phyloP scores from a whole-genome alignment of 1,140 invertebrate species.

The Drosophila kepulauana region DNA sequence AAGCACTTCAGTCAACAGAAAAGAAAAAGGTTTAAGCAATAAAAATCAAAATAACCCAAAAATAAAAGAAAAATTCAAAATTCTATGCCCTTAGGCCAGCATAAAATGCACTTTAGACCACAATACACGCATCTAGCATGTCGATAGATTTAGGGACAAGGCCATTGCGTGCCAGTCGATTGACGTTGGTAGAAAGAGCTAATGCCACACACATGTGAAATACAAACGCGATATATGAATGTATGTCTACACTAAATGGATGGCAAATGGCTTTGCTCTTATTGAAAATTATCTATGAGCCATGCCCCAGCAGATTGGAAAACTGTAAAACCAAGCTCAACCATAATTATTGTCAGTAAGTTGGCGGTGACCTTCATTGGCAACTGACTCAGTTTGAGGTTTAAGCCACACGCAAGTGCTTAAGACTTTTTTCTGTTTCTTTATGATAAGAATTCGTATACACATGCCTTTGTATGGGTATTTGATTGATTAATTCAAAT shows the following conservation, averaged over 20 bases:
- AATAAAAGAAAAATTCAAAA: conserved; percentile 11
- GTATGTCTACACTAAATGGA: conserved; percentile 20
- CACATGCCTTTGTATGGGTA: conserved; percentile 17
- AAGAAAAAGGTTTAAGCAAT: conserved; percentile 6
- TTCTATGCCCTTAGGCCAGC: conserved; percentile 46
- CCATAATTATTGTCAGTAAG: conserved; percentile 74
- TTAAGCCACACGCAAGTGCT: conserved; percentile 49
- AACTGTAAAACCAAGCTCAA: conserved; percentile 64
- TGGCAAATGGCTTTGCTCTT: conserved; percentile 47
- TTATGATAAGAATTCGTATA: conserved; percentile 53
- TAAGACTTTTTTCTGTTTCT: conserved; percentile 12
- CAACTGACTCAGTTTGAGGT: conserved; percentile 47
- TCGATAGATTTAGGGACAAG: conserved; percentile 43
- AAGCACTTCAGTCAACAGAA: conserved; percentile 16
- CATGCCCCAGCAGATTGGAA: conserved; percentile 53
- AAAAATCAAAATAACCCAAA: conserved; percentile 14
- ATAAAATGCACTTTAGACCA: conserved; percentile 45
- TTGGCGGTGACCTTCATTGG: conserved; percentile 71
- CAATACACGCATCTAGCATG: conserved; percentile 28
- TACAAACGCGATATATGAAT: conserved; percentile 7
- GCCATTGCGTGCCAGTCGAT: conserved; percentile 62
- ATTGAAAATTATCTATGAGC: conserved; percentile 71
- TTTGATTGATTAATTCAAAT: conserved; percentile 78
- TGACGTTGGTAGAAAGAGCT: conserved; percentile 58
- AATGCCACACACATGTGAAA: conserved; percentile 60